Evolutionary conservation across 2,888 invertebrate species (phyloP), one percentile per base, ranked within the genome.

Genomic region (Dyspetes luteomarginatus): DNA sequence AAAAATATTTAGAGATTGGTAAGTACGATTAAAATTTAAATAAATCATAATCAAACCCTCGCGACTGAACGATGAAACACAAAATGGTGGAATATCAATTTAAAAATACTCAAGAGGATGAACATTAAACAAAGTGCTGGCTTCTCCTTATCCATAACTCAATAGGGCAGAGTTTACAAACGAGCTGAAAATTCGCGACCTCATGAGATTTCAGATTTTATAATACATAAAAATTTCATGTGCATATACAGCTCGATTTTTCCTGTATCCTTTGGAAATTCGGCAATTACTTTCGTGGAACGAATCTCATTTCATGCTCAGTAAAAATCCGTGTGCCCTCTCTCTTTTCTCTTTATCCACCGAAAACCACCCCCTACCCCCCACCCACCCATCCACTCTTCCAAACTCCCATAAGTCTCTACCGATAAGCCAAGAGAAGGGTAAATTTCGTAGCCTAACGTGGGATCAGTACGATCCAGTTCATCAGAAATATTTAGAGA

Each of bases 391-490:
- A n/a, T n/a, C n/a, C n/a, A n/a, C n/a, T n/a, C n/a, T n/a, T n/a
- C n/a, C n/a, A n/a, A n/a, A n/a, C n/a, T n/a, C n/a, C n/a, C n/a
- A n/a, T n/a, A n/a, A n/a, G n/a, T n/a, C n/a, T n/a, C 93, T 97
- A 83, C 96, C 96, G 3, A 96, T 96, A 58, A 97, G 97, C 68
- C 95, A 96, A 89, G 97, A 97, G 90, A 94, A 96, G 84, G 97
- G 96, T 93, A 95, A 97, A 88, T 97, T 97, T 92, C 94, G 97
- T 67, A 96, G 95, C 84, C 94, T 97, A 86, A 94, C 94, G 67
- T 98, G 98, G 98, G 98, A 98, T 86, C 96, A 97, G 90, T 98
- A 98, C 93, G 97, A 98, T 92, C 96, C 97, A 0, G 95, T 97
- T 82, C 97, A 97, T 93, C 98, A 98, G 91, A 97, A 98, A 91